Evolutionary conservation across 2,113 vertebrate genomes (phyloP).

Genomic region (Ammospiza caudacuta): DNA sequence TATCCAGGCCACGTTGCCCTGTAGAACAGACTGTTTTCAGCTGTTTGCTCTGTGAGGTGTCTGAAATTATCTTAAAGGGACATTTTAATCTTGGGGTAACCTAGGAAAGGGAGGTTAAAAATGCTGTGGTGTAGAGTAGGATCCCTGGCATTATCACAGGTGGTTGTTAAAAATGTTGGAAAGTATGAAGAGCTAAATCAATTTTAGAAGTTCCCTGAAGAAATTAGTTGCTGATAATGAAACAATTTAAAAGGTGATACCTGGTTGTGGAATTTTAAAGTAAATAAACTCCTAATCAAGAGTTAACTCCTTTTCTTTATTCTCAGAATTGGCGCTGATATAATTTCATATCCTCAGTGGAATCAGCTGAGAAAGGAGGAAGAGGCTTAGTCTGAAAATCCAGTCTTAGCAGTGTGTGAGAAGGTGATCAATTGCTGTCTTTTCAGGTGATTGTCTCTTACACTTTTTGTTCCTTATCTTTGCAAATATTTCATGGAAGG

Average conservation of each 20-base stretch:
- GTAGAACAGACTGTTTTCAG: background rate
- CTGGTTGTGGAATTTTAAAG: background rate
- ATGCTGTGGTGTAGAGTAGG: background rate
- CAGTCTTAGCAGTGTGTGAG: background rate
- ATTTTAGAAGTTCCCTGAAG: background rate
- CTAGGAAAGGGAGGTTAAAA: background rate
- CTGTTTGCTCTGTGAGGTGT: background rate
- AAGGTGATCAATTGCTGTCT: background rate
- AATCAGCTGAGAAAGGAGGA: background rate
- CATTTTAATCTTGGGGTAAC: background rate
- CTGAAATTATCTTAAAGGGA: background rate
- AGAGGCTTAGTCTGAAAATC: background rate
- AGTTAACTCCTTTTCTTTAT: background rate
- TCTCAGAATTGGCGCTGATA: background rate
- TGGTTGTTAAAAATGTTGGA: background rate
- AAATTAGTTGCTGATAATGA: background rate
- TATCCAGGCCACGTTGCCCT: background rate
- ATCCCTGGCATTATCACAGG: background rate
- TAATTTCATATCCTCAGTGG: background rate
- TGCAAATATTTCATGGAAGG: background rate
- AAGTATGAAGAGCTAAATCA: background rate
- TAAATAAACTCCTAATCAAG: background rate
- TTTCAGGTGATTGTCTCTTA: background rate
- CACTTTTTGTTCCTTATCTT: background rate
- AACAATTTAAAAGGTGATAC: background rate